Evolutionary conservation across 2,113 vertebrate genomes (phyloP), one percentile per base, ranked within the genome.

Genomic region (Passer domesticus): DNA sequence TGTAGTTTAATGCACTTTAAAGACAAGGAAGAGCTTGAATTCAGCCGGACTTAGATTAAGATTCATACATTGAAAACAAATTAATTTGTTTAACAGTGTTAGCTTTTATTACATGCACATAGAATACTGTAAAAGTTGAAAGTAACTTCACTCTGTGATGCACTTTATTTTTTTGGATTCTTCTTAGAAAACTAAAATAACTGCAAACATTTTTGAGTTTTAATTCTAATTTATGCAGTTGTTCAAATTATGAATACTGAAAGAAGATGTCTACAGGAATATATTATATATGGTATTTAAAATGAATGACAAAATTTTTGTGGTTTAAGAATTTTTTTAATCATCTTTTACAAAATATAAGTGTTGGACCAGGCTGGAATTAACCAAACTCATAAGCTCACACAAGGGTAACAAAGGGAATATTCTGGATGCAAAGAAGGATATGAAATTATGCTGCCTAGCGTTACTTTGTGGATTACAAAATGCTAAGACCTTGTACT

Each of bases 81-180:
- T 70, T 43, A 25, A 41, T 87, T 85, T 75, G 25, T 92, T 60
- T 73, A 62, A 79, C 46, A 44, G 13, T 33, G 25, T 88, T 58
- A 21, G 8, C 1, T 46, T 88, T 81, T 92, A n/a, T 90, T 76
- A 12, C 13, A 73, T 79, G n/a, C 12, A 20, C 59, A 63, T 7
- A 58, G 63, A 74, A 69, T 39, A 67, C 33, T 88, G 59, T 87
- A 74, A 70, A 93, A 67, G 7, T 90, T 83, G n/a, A 88, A 96
- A 92, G 75, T 50, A 73, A 74, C 52, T 95, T 90, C 72, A 83
- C 68, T 83, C 17, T 92, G 49, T 92, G 83, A 86, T 39, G 85
- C 85, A 94, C 82, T 92, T 95, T 96, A 80, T 55, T 87, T 81
- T 89, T 83, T 89, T 89, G 23, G 60, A 55, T 93, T 89, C 52